Conservation (phyloP, 2,888 invertebrate genomes). For the Desoria tigrina region DNA sequence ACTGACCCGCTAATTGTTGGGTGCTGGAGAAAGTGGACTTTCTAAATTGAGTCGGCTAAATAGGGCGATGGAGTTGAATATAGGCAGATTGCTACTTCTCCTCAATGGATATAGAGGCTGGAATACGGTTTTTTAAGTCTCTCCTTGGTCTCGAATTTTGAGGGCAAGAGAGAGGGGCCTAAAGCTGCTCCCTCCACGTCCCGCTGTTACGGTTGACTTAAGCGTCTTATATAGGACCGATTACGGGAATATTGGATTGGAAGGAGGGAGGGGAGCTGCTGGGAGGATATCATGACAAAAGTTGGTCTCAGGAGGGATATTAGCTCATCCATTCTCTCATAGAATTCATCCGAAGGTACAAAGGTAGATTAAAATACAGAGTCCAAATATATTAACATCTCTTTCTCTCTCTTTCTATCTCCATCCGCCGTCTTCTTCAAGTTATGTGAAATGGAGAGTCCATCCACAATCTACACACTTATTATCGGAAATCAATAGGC, state of each 20-base stretch:
- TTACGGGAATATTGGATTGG: too few species aligned
- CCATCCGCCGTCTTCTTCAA: slow-evolving; percentile 25
- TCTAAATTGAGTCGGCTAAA: background rate
- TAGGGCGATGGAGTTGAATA: background rate
- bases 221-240: too few species aligned
- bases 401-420: background rate
- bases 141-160: too few species aligned
- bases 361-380: slow-evolving; percentile 30
- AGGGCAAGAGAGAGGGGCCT: too few species aligned
- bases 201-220: too few species aligned
- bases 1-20: background rate
- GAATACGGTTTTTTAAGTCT: too few species aligned
- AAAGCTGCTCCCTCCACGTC: too few species aligned
- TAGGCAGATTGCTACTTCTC: too few species aligned
- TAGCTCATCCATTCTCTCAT: slow-evolving; percentile 30
- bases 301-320: slow-evolving; percentile 35
- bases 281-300: slow-evolving; percentile 17
- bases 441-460: slow-evolving; percentile 4
- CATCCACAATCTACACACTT: slow-evolving; percentile 19
- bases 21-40: background rate
- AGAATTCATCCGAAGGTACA: slow-evolving; percentile 2
- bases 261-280: background rate
- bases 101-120: too few species aligned
- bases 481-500: slow-evolving; percentile 40
- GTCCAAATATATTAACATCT: slow-evolving; percentile 34